Evolutionary conservation across 2,113 vertebrate genomes (phyloP).

Genomic region (Sciurus niger): DNA sequence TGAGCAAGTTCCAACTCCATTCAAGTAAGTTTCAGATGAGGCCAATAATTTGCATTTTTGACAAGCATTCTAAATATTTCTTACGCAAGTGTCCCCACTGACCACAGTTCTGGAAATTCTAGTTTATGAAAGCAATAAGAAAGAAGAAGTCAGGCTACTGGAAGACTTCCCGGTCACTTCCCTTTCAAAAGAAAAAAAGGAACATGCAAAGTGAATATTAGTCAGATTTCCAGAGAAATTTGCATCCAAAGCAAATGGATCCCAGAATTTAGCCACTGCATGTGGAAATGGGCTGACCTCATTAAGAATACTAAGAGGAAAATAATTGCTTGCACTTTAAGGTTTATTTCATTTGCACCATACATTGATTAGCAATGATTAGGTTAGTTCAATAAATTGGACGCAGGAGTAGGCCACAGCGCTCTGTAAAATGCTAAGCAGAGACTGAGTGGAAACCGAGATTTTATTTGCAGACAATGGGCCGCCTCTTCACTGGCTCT

Average conservation of each 20-base stretch:
- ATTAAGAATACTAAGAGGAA: neutral
- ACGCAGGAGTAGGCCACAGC: neutral
- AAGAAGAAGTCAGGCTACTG: neutral
- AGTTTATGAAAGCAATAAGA: neutral
- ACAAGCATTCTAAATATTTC: neutral
- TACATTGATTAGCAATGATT: conserved; percentile 1
- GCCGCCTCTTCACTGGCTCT: neutral
- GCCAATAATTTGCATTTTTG: neutral
- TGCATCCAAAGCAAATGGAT: neutral
- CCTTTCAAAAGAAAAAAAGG: conserved; percentile 15
- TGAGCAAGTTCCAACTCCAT: neutral
- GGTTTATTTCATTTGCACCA: conserved; percentile 62
- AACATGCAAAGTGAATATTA: neutral
- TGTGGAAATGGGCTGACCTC: neutral
- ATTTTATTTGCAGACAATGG: neutral
- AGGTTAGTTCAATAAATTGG: neutral
- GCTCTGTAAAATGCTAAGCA: neutral
- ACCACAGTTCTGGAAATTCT: neutral
- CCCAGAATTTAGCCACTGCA: conserved; percentile 18
- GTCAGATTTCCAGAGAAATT: conserved; percentile 42
- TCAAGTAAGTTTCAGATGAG: neutral
- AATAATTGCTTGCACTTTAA: conserved; percentile 12
- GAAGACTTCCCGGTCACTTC: neutral
- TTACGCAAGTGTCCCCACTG: neutral
- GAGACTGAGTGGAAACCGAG: neutral